Evolutionary conservation across 2,888 invertebrate species (phyloP), one percentile per base, ranked within the genome.

Genomic region (Ptychoptera albimana): DNA sequence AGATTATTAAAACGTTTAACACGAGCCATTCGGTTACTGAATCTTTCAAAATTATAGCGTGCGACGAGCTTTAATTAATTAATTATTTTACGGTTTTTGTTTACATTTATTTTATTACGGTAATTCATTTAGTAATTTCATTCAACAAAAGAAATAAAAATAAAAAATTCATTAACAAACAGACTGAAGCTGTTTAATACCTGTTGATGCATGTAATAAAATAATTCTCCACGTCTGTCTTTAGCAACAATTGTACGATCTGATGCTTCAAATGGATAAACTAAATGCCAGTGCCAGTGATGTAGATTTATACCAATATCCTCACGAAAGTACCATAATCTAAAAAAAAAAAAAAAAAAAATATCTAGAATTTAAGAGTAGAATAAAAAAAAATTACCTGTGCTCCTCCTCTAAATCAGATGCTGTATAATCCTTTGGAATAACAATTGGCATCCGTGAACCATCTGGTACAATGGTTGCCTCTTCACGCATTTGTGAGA

Each of bases 121-220:
- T 7, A 11, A 32, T 32, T 32, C 9, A 32, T 11, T 32, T 7
- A 32, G 3, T n/a, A 9, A 32, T 9, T 32, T 32, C 9, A 4
- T 11, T 32, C 9, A n/a, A 9, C 9, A 32, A 2, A n/a, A 9
- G 2, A 3, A 32, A 32, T 7, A 32, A 32, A 7, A 11, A 32
- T 7, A 11, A 3, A 32, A 9, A 32, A 32, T 32, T 2, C n/a
- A 9, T 7, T 7, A 3, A 32, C 4, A 7, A 7, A 11, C 32
- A 7, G 9, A 11, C 9, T 7, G 9, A 32, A 32, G 3, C 3
- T 32, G 4, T 11, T 11, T 11, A 7, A 11, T 13, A 36, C 36
- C 36, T 80, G 79, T 56, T 78, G 71, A 53, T 82, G 82, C 81
- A 81, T 81, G 55, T 80, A 81, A 54, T 77, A 85, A 67, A 84